Conservation (phyloP, 2,797 vertebrate species). For the Propithecus perrieri region DNA sequence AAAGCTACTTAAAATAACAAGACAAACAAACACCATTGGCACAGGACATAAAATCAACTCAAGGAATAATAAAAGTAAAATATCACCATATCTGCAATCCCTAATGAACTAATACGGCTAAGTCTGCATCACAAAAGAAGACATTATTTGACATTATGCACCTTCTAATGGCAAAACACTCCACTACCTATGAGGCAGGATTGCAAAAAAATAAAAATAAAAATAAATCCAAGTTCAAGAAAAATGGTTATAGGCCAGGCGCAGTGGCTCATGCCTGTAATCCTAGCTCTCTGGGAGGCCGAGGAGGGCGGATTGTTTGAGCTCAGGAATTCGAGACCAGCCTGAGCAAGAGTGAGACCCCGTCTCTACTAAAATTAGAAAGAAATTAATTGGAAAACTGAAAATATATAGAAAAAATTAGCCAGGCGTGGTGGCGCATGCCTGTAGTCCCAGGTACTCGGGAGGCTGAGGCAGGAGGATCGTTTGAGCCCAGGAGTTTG, state of each 20-base stretch:
- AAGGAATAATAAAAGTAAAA: not conserved
- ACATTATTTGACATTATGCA: not conserved
- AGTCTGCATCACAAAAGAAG: not conserved
- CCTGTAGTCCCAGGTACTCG: no score
- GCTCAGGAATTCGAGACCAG: no score
- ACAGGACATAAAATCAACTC: slow-evolving; percentile 13
- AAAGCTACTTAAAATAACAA: not conserved
- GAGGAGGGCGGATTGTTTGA: no score
- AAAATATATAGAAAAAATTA: no score
- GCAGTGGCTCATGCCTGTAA: no score
- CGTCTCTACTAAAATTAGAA: no score
- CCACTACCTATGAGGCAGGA: not conserved
- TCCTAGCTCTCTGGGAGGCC: no score
- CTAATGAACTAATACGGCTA: not conserved
- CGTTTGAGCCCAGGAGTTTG: no score
- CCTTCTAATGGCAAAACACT: not conserved
- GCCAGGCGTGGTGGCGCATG: no score
- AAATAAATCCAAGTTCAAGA: not conserved
- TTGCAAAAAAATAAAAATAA: not conserved
- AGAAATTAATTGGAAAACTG: no score
- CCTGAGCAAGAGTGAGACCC: no score
- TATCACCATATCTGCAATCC: not conserved
- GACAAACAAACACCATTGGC: not conserved
- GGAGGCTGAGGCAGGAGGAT: no score
- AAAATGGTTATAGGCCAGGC: not conserved